A percentile compares a stretch with the other conserved stretches of the same genome.
phyloP scores from a whole-genome alignment of 2,888 invertebrate species.

The Leucania comma region DNA sequence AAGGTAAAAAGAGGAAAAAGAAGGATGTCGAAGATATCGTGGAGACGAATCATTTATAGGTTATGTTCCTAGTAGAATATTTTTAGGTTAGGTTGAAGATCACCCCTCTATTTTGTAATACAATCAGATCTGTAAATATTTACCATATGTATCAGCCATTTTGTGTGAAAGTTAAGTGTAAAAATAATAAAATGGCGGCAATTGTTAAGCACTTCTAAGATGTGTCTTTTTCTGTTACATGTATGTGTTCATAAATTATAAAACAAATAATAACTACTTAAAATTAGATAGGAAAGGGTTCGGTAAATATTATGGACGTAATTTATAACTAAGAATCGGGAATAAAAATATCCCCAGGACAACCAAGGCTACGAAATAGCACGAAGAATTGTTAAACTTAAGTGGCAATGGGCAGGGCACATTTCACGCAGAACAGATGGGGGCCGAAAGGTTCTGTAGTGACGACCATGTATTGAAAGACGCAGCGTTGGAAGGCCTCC shows the following conservation, averaged over 20 bases:
- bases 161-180: background rate
- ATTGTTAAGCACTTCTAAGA: background rate
- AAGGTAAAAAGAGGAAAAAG: conserved; percentile 86
- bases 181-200: conserved; percentile 10
- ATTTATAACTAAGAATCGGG: background rate
- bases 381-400: too few relatives aligned
- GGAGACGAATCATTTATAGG: conserved; percentile 75
- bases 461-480: too few relatives aligned
- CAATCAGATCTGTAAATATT: background rate
- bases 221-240: too few relatives aligned
- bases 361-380: too few relatives aligned
- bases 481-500: too few relatives aligned
- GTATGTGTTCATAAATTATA: too few relatives aligned
- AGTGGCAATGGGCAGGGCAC: too few relatives aligned
- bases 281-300: too few relatives aligned
- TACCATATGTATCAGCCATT: background rate
- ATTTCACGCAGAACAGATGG: too few relatives aligned
- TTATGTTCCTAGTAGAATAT: conserved; percentile 29
- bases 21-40: conserved; percentile 64
- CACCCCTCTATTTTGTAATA: background rate
- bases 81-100: background rate
- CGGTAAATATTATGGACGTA: background rate
- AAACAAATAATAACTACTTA: too few relatives aligned
- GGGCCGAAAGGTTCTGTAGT: too few relatives aligned
- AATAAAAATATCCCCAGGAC: too few relatives aligned